Evolutionary conservation across 2,797 vertebrate species (phyloP), one percentile per base, ranked within the genome.

Genomic region (Trachops cirrhosus): DNA sequence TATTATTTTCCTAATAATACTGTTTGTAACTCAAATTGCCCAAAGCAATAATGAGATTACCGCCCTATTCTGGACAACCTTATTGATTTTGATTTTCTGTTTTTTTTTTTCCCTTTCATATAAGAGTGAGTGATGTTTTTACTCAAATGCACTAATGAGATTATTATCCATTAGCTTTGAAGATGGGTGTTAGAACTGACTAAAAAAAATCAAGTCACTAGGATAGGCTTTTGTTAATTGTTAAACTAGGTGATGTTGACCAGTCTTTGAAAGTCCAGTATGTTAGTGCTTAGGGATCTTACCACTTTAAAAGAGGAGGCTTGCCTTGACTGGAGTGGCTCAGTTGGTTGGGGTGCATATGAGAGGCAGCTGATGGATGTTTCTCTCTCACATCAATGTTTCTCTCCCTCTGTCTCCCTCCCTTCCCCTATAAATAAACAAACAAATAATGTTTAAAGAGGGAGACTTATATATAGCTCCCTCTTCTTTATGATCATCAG

Each of bases 1-100:
- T 68, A 41, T 67, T 97, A 0, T 89, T 50, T 96, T 73, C 57
- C 89, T 94, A 14, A 14, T 59, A 68, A 34, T 54, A 26, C 87
- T 86, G 46, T 89, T 88, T 52, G 64, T 93, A 97, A 86, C 50
- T 92, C 75, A 95, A 95, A 84, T 96, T 87, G 71, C 16, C 21
- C 59, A 94, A 78, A 94, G 86, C 34, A 93, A 24, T 90, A 86
- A 85, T 64, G 39, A 94, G 80, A 91, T n/a, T 26, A 62, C 52
- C 93, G 14, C 18, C n/a, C 54, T 88, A 88, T 95, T 93, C 71
- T 96, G 74, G 59, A 86, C 52, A 95, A 9, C 11, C 22, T 34
- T 94, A 50, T 6, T 86, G 37, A 39, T 95, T 79, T 83, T 89
- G n/a, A 71, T 89, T 83, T 97, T 89, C 37, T 89, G 26, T 59